These are phyloP conservation scores for Synergus itoensis DNA, from an alignment of 2,888 invertebrate genomes.

Conservation along the genomic window DNA sequence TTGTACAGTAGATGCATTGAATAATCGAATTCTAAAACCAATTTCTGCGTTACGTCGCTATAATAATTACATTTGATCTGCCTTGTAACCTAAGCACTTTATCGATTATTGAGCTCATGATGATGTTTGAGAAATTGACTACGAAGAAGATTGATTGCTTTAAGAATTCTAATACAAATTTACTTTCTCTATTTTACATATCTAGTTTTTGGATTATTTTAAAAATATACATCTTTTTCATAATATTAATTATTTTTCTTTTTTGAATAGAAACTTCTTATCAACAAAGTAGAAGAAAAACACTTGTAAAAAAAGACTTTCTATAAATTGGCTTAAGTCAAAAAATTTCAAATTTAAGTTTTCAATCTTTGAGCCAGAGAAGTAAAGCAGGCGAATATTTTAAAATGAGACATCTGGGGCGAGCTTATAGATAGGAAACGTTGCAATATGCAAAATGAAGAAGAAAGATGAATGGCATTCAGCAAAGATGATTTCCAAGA, in stretches of 20 bases:
- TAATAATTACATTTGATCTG: neutral
- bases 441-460: conserved; percentile 21
- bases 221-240: no score
- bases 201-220: no score
- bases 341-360: conserved; percentile 1
- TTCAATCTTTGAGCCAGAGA: neutral
- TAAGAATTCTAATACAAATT: neutral
- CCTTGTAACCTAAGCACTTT: neutral
- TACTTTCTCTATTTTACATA: no score
- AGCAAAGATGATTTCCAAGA: conserved; percentile 25
- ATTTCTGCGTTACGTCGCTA: neutral
- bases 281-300: no score
- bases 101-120: neutral
- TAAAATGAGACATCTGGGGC: conserved; percentile 32
- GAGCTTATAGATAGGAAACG: conserved; percentile 11
- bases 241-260: no score
- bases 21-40: neutral
- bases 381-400: conserved; percentile 31
- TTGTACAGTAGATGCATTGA: neutral
- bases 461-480: conserved; percentile 37
- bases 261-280: no score
- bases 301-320: neutral
- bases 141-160: neutral
- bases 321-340: neutral
- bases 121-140: neutral